Conservation (phyloP, 2,797 vertebrate species). For the Onychomys leucogaster region DNA sequence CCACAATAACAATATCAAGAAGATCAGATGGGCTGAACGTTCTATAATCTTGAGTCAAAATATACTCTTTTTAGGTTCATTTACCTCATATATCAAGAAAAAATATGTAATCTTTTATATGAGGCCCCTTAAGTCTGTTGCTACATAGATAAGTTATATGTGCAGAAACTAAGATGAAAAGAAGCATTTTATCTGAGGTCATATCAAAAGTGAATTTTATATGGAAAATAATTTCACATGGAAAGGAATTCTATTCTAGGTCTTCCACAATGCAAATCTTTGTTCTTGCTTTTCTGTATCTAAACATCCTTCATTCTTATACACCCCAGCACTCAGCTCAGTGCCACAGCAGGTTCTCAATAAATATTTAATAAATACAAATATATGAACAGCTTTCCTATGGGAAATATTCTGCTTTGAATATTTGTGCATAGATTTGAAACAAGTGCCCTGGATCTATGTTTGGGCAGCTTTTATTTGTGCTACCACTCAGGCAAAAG, state of each 20-base stretch:
- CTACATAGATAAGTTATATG: neutral
- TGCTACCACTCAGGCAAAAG: conserved; percentile 74
- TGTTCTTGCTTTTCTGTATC: neutral
- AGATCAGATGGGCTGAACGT: neutral
- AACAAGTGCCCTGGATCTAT: conserved; percentile 56
- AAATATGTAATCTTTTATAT: neutral
- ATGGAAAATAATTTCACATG: neutral
- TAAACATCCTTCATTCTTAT: conserved; percentile 9
- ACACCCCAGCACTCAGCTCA: neutral
- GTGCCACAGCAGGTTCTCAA: neutral
- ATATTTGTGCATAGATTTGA: conserved; percentile 46
- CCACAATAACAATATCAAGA: neutral
- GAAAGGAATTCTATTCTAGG: neutral
- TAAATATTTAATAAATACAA: conserved; percentile 75
- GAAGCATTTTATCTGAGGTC: neutral
- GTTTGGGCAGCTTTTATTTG: conserved; percentile 75
- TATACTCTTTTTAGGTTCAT: neutral
- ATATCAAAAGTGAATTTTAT: neutral
- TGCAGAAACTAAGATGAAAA: neutral
- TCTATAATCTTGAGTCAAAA: neutral
- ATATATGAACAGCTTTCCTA: conserved; percentile 69
- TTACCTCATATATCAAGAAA: neutral
- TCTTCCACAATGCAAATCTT: neutral
- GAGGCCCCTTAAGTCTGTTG: neutral
- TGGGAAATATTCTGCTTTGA: conserved; percentile 70